phyloP scores from a whole-genome alignment of 2,797 vertebrate genomes.

The Sebastes trivittatus region DNA sequence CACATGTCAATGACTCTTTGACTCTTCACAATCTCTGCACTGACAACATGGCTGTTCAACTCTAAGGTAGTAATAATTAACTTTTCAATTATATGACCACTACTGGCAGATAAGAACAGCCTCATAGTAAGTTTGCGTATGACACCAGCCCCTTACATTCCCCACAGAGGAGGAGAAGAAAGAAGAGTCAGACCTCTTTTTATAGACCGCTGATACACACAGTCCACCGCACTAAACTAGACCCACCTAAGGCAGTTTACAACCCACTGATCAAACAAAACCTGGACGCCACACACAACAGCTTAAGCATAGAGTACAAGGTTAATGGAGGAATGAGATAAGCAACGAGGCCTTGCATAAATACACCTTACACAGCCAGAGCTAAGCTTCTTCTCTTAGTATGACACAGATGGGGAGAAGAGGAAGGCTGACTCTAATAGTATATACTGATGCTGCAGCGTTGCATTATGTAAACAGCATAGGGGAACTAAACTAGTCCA shows the following conservation, averaged over 20 bases:
- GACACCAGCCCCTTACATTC: neutral
- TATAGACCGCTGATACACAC: slow-evolving; percentile 11
- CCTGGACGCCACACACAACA: slow-evolving; percentile 60
- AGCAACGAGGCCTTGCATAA: slow-evolving; percentile 40
- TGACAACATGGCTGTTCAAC: neutral
- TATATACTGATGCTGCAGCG: neutral
- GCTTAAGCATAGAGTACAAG: slow-evolving; percentile 47
- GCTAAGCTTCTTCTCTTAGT: neutral
- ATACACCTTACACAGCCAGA: slow-evolving; percentile 20
- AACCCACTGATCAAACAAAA: slow-evolving; percentile 61
- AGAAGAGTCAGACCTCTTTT: neutral
- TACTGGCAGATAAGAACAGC: neutral
- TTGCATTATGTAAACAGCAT: slow-evolving; percentile 1
- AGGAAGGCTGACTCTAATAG: neutral
- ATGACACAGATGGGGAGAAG: neutral
- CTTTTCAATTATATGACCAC: neutral
- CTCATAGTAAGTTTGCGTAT: neutral
- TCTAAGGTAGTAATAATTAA: slow-evolving; percentile 32
- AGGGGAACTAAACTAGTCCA: neutral
- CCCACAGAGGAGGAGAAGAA: neutral
- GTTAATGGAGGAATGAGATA: slow-evolving; percentile 65
- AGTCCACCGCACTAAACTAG: neutral
- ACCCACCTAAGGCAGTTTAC: slow-evolving; percentile 30
- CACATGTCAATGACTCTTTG: slow-evolving; percentile 17
- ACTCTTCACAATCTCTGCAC: neutral